Evolutionary conservation across 2,888 invertebrate species (phyloP), one percentile per base, ranked within the genome.

Genomic region (Ganaspis brasiliensis): DNA sequence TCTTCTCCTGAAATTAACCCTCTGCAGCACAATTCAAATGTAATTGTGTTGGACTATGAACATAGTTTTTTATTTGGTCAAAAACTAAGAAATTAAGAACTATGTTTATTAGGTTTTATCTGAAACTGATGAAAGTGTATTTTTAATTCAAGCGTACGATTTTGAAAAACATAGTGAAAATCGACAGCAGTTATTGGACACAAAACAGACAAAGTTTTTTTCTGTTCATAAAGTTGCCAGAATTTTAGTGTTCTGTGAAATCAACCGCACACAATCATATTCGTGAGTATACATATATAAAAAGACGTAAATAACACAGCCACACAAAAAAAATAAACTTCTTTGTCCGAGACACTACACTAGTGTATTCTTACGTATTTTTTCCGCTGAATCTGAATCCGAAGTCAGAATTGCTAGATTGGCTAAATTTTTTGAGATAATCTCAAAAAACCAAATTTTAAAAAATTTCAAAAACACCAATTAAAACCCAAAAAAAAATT

Each of bases 151-250:
- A 14, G 45, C 35, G 2, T 70, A 49, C 49, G 24, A 70, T 70
- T 70, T 70, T 49, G 49, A 70, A 31, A 35, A 70, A 49, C 3
- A 70, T 9, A 49, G 31, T 26, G 49, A 70, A 49, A 52, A 72
- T 55, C 35, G 35, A 19, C 40, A 72, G 16, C 9, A 55, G 8
- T 31, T 72, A 26, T 49, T 72, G 9, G 31, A 72, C n/a, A 52
- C 52, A 55, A 72, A 72, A 26, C 52, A 72, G 10, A 26, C 31
- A 26, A 72, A 55, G 19, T 72, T 35, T 31, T 72, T 72, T 55
- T 40, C 55, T 1, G 14, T 72, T 8, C 24, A 55, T 4, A 55
- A 52, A 52, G 72, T 72, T 35, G 72, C 72, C 1, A 72, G 37
- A 1, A 72, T 72, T 16, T 0, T 71, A 14, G 19, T 71, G 16